These are phyloP conservation scores for Cryptophagus acutangulus DNA, from an alignment of 2,888 invertebrate species.

Conservation along the genomic window DNA sequence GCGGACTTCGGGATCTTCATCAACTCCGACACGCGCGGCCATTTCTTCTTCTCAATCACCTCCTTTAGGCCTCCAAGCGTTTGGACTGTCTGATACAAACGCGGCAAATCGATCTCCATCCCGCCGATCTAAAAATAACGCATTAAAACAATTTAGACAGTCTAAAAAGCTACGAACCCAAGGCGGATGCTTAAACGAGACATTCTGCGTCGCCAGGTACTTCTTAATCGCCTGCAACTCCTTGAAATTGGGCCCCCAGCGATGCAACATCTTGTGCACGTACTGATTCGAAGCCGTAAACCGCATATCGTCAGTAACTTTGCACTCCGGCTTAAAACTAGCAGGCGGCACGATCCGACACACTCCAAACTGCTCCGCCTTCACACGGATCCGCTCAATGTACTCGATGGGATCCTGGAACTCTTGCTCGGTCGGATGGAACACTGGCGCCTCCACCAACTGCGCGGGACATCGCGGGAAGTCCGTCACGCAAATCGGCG, in stretches of 20 bases:
- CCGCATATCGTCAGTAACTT: slow-evolving; percentile 73
- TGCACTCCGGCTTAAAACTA: slow-evolving; percentile 73
- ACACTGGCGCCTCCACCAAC: slow-evolving; percentile 71
- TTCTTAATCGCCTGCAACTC: slow-evolving; percentile 81
- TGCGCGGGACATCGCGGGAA: slow-evolving; percentile 52
- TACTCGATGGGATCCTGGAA: slow-evolving; percentile 83
- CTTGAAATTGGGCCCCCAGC: slow-evolving; percentile 85
- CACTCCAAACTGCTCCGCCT: slow-evolving; percentile 77
- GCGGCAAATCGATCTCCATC: slow-evolving; percentile 83
- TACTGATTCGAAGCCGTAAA: slow-evolving; percentile 89
- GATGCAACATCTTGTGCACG: slow-evolving; percentile 76
- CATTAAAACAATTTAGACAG: slow-evolving; percentile 6
- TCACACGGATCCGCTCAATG: slow-evolving; percentile 70
- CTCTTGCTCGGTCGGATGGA: slow-evolving; percentile 75
- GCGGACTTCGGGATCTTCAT: slow-evolving; percentile 78
- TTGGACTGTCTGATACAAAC: slow-evolving; percentile 80
- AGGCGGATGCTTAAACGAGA: slow-evolving; percentile 69
- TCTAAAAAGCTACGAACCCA: slow-evolving; percentile 51
- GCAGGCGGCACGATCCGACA: slow-evolving; percentile 81
- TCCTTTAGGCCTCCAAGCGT: slow-evolving; percentile 79
- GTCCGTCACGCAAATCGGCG: slow-evolving; percentile 44
- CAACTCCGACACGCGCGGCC: slow-evolving; percentile 83
- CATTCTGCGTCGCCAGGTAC: slow-evolving; percentile 72
- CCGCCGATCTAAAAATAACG: slow-evolving; percentile 74
- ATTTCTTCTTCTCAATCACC: slow-evolving; percentile 82